Percentiles rank a stretch among this genome's conserved stretches.
Evolutionary conservation across 2,888 invertebrate genomes (phyloP).

Genomic region (Brachyptera putata): DNA sequence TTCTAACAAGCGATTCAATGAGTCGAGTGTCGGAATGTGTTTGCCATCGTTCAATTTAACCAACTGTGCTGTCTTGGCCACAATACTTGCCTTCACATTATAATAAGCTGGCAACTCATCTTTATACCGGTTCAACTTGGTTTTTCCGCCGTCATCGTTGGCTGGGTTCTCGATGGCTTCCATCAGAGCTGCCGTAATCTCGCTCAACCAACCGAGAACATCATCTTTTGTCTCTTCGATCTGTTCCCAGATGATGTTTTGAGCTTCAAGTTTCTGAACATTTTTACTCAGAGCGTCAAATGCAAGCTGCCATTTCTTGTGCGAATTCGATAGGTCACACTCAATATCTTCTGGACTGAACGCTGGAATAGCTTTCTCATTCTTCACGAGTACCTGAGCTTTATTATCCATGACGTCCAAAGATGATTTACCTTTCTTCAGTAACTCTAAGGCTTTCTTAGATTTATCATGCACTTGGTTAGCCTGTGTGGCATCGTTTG

Average conservation of each 20-base stretch:
- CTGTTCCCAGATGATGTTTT: slow-evolving; percentile 89
- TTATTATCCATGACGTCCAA: slow-evolving; percentile 76
- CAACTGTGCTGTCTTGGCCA: slow-evolving; percentile 74
- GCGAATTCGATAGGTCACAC: no score
- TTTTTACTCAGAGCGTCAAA: slow-evolving; percentile 68
- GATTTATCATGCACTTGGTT: slow-evolving; percentile 67
- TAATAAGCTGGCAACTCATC: slow-evolving; percentile 78
- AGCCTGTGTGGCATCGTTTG: slow-evolving; percentile 69
- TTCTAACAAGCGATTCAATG: slow-evolving; percentile 62
- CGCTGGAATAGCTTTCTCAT: slow-evolving; percentile 62
- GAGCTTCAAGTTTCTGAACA: slow-evolving; percentile 79
- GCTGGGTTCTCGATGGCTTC: slow-evolving; percentile 71
- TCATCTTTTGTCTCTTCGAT: slow-evolving; percentile 83
- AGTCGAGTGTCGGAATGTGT: slow-evolving; percentile 63
- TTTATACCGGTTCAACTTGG: slow-evolving; percentile 74
- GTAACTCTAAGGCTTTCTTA: slow-evolving; percentile 67
- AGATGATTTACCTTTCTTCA: slow-evolving; percentile 68
- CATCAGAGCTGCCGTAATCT: slow-evolving; percentile 72
- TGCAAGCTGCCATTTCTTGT: slow-evolving; percentile 64
- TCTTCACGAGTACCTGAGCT: slow-evolving; percentile 64
- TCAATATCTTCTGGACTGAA: slow-evolving; percentile 44
- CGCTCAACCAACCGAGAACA: slow-evolving; percentile 75
- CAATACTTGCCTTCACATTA: slow-evolving; percentile 70
- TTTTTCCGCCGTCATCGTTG: slow-evolving; percentile 76
- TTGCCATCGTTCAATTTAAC: slow-evolving; percentile 67